phyloP scores from a whole-genome alignment of 2,113 vertebrate species.

The Leucopsar rothschildi region DNA sequence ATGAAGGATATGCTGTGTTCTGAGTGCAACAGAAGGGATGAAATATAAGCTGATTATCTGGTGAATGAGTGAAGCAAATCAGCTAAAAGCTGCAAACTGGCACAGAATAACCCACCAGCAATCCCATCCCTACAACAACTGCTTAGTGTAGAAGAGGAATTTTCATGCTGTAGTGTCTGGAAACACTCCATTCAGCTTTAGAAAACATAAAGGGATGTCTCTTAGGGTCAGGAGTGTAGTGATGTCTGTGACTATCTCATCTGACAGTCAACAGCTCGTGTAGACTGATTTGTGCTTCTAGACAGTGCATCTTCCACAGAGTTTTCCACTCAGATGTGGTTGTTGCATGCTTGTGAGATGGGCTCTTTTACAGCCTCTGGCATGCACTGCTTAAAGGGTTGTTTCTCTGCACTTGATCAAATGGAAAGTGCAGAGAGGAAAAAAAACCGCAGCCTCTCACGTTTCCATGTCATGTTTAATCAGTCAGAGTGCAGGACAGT shows the following conservation, averaged over 20 bases:
- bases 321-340: neutral
- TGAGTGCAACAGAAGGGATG: neutral
- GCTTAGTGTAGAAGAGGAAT: neutral
- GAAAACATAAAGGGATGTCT: neutral
- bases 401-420: slow-evolving; percentile 40
- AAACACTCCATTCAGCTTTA: neutral
- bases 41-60: neutral
- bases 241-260: neutral
- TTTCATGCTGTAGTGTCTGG: neutral
- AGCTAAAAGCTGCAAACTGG: neutral
- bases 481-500: slow-evolving; percentile 37
- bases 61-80: slow-evolving; percentile 4
- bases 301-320: neutral
- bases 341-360: neutral
- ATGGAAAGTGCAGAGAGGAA: slow-evolving; percentile 20
- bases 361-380: slow-evolving; percentile 18
- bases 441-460: neutral
- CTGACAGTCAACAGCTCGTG: neutral
- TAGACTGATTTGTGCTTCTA: neutral
- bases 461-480: slow-evolving; percentile 53
- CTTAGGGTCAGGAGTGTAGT: neutral
- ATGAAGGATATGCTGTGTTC: neutral
- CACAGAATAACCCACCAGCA: neutral
- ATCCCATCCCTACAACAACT: neutral
- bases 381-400: slow-evolving; percentile 17